Evolutionary conservation across 2,113 vertebrate genomes (phyloP).

Genomic region (Passer domesticus): DNA sequence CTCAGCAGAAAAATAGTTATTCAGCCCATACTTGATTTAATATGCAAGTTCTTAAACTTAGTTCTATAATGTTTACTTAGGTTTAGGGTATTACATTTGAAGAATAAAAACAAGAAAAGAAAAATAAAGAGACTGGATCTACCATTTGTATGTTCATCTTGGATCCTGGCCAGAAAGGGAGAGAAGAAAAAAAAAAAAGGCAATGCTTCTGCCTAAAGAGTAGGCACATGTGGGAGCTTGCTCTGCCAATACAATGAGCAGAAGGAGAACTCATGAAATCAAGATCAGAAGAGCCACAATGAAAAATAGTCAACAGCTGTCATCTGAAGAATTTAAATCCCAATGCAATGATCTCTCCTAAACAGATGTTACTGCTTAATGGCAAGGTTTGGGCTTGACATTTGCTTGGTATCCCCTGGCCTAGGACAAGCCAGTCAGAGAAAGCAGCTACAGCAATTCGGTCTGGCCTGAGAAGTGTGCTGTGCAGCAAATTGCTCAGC

Average conservation of each 20-base stretch:
- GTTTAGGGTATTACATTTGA: not conserved
- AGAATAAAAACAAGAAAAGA: not conserved
- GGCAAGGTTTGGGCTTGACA: not conserved
- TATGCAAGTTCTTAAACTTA: not conserved
- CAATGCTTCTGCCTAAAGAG: not conserved
- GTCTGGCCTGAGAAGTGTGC: not conserved
- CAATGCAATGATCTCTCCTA: not conserved
- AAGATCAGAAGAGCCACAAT: not conserved
- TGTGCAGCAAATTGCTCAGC: not conserved
- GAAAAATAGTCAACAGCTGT: not conserved
- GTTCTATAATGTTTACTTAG: not conserved
- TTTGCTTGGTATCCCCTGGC: not conserved
- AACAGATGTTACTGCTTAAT: not conserved
- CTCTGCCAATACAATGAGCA: not conserved
- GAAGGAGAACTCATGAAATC: not conserved
- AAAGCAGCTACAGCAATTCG: not conserved
- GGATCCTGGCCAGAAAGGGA: not conserved
- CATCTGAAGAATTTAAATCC: not conserved
- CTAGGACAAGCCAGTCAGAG: not conserved
- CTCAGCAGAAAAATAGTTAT: not conserved
- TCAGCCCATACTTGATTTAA: not conserved
- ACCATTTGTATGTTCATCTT: not conserved
- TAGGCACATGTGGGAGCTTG: accelerated
- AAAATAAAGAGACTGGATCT: not conserved
- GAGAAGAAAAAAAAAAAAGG: not conserved